Conservation (phyloP, 1,140 invertebrate species). For the Lucilia cuprina region DNA sequence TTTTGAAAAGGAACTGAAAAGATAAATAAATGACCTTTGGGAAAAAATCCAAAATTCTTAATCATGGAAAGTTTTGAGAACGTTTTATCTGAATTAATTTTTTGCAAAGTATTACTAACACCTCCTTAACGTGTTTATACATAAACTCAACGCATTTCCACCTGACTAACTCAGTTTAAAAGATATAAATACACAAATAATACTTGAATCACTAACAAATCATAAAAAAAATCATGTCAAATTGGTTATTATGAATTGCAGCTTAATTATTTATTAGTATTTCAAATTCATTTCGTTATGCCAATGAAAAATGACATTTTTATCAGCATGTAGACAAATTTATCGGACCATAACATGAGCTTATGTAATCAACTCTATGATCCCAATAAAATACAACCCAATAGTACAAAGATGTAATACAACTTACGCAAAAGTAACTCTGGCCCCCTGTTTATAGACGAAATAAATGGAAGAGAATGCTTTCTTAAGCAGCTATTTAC, state of each 20-base stretch:
- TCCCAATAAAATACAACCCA: conserved; percentile 13
- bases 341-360: conserved; percentile 29
- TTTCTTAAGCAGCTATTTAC: not conserved
- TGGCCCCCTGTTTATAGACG: not conserved
- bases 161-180: no score
- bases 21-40: no score
- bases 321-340: conserved; percentile 32
- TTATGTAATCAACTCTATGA: conserved; percentile 14
- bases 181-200: no score
- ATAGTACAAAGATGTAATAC: not conserved
- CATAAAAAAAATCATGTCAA: not conserved
- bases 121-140: no score
- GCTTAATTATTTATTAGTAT: not conserved
- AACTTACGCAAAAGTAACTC: not conserved
- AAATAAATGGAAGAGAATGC: not conserved
- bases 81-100: no score
- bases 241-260: not conserved
- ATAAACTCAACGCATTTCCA: no score
- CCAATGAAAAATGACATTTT: conserved; percentile 19
- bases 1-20: no score
- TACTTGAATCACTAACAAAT: no score
- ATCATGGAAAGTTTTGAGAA: no score
- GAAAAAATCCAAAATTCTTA: no score
- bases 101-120: no score
- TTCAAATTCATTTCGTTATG: conserved; percentile 4